Evolutionary conservation across 2,113 vertebrate genomes (phyloP).

Genomic region (Platichthys flesus): DNA sequence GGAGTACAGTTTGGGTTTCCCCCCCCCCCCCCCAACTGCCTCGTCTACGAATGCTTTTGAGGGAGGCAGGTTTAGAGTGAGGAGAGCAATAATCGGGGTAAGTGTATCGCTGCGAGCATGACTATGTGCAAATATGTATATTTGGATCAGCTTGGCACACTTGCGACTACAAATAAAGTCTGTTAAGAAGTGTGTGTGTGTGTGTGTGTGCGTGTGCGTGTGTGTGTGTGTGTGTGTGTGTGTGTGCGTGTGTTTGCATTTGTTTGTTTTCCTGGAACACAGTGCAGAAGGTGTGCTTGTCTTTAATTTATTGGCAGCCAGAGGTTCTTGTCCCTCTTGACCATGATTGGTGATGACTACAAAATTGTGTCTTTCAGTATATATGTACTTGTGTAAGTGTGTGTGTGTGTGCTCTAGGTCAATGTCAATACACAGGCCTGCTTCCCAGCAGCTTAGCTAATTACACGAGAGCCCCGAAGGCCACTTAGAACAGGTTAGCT

Average conservation of each 20-base stretch:
- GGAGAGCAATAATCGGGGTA: slow-evolving; percentile 53
- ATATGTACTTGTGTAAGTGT: not conserved
- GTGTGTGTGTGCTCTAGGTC: slow-evolving; percentile 65
- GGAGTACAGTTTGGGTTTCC: slow-evolving; percentile 62
- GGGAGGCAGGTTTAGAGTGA: slow-evolving; percentile 59
- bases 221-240: not conserved
- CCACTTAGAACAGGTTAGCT: slow-evolving; percentile 82
- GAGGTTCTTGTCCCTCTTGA: slow-evolving; percentile 60
- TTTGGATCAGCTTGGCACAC: slow-evolving; percentile 39
- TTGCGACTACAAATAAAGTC: slow-evolving; percentile 53
- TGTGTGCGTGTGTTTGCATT: slow-evolving; percentile 15
- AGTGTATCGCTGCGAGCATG: slow-evolving; percentile 50
- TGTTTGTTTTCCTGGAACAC: slow-evolving; percentile 30
- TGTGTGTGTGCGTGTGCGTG: slow-evolving; percentile 19
- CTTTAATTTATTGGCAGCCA: slow-evolving; percentile 37
- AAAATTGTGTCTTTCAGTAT: slow-evolving; percentile 30
- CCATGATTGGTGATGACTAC: slow-evolving; percentile 50
- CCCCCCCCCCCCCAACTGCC: slow-evolving; percentile 18
- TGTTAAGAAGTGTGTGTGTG: slow-evolving; percentile 27
- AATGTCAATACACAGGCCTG: slow-evolving; percentile 75
- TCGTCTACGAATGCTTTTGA: slow-evolving; percentile 69
- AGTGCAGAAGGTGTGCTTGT: slow-evolving; percentile 24
- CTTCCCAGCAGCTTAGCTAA: slow-evolving; percentile 80
- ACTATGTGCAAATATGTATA: slow-evolving; percentile 61
- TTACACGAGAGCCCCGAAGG: slow-evolving; percentile 81